Evolutionary conservation across 2,113 vertebrate species (phyloP).

Genomic region (Phycodurus eques): DNA sequence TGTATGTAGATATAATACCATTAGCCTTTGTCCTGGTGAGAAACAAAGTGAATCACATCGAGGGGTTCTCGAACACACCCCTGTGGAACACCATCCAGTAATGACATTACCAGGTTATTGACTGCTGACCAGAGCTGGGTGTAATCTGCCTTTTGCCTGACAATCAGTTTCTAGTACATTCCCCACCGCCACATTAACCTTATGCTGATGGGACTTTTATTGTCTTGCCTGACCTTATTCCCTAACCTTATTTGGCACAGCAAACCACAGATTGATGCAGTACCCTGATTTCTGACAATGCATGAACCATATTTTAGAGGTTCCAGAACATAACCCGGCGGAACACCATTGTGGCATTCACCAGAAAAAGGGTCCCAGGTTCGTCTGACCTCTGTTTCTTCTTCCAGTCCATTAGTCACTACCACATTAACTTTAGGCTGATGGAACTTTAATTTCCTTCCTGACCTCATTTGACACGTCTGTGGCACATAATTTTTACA

Average conservation of each 20-base stretch:
- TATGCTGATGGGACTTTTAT: constrained; percentile 27
- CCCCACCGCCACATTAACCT: constrained; percentile 17
- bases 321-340: no score
- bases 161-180: constrained; percentile 7
- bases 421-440: constrained; percentile 14
- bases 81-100: background rate
- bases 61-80: background rate
- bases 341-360: no score
- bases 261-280: no score
- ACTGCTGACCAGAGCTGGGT: no score
- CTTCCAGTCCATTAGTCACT: constrained; percentile 20
- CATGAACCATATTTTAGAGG: no score
- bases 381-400: background rate
- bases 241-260: no score
- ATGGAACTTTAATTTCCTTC: constrained; percentile 25
- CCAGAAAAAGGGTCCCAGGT: no score
- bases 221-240: constrained; percentile 6
- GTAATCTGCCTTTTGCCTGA: no score
- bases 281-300: no score
- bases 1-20: no score
- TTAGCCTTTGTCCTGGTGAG: no score
- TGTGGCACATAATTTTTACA: constrained; percentile 13
- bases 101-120: no score
- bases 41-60: background rate
- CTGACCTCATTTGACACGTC: constrained; percentile 26